Evolutionary conservation across 2,888 invertebrate species (phyloP).

Genomic region (Stomorhina lunata): DNA sequence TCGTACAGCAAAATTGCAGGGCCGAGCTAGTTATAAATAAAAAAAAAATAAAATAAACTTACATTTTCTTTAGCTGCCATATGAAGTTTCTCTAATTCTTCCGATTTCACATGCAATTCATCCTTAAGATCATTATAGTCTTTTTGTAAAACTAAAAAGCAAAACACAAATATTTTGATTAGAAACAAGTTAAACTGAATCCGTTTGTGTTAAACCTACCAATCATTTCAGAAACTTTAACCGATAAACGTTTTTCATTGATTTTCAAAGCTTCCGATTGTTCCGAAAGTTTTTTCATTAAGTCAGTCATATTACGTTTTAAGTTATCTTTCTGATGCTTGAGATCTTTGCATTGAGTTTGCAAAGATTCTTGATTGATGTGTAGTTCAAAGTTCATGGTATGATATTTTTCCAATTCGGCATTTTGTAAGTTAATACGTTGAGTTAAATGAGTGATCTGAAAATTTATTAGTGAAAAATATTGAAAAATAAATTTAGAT

Average conservation of each 20-base stretch:
- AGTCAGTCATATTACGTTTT: constrained; percentile 74
- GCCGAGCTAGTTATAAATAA: background rate
- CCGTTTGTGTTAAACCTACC: constrained; percentile 61
- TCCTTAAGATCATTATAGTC: constrained; percentile 72
- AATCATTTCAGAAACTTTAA: constrained; percentile 75
- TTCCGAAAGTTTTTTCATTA: constrained; percentile 76
- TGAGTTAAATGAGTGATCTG: constrained; percentile 75
- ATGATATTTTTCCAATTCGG: constrained; percentile 76
- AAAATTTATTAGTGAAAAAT: constrained; percentile 15
- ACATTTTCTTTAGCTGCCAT: constrained; percentile 74
- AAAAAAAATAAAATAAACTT: constrained; percentile 34
- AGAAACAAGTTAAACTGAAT: background rate
- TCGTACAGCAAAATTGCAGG: no score
- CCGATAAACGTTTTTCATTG: constrained; percentile 74
- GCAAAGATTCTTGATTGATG: constrained; percentile 76
- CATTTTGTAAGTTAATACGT: constrained; percentile 75
- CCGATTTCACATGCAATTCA: constrained; percentile 70
- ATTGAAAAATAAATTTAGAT: background rate
- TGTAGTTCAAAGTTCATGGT: constrained; percentile 78
- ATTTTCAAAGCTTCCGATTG: constrained; percentile 74
- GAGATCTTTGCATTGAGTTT: constrained; percentile 76
- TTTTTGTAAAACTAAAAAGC: constrained; percentile 70
- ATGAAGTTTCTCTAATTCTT: constrained; percentile 73
- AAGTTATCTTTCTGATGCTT: constrained; percentile 74
- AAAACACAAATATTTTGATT: background rate